Percentiles rank a stretch among this genome's conserved stretches.
Conservation (phyloP, 2,888 invertebrate genomes). For the Yponomeuta sedellus region DNA sequence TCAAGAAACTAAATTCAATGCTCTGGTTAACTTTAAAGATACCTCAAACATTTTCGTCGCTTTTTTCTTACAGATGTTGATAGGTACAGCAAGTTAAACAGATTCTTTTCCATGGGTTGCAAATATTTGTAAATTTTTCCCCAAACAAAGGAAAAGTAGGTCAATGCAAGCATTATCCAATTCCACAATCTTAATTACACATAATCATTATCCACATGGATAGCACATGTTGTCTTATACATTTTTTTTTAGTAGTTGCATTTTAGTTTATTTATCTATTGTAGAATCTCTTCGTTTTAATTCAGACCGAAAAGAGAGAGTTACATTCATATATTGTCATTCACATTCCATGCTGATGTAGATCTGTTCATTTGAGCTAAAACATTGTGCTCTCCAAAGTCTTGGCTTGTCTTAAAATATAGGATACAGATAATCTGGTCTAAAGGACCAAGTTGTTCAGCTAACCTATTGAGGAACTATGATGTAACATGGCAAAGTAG, state of each 20-base stretch:
- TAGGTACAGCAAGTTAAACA: too few species aligned
- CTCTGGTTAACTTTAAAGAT: background rate
- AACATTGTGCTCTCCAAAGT: too few species aligned
- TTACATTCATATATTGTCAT: background rate
- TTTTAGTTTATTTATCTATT: background rate
- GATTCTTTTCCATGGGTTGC: too few species aligned
- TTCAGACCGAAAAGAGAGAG: background rate
- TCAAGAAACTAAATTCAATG: background rate
- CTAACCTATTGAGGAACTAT: background rate
- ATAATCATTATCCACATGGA: background rate
- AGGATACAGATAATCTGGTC: background rate
- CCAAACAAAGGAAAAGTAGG: too few species aligned
- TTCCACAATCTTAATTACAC: too few species aligned
- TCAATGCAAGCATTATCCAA: too few species aligned
- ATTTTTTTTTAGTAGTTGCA: background rate
- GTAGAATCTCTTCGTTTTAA: background rate
- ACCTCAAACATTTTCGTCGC: background rate
- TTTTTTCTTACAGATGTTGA: background rate
- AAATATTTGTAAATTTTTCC: too few species aligned
- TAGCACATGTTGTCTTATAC: background rate
- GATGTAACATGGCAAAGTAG: too few species aligned
- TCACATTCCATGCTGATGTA: background rate
- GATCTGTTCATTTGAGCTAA: background rate
- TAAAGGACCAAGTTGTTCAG: constrained; percentile 1
- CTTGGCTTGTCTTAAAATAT: background rate